These are phyloP conservation scores for Hydropotes inermis DNA, from an alignment of 2,113 vertebrate genomes.

Conservation along the genomic window DNA sequence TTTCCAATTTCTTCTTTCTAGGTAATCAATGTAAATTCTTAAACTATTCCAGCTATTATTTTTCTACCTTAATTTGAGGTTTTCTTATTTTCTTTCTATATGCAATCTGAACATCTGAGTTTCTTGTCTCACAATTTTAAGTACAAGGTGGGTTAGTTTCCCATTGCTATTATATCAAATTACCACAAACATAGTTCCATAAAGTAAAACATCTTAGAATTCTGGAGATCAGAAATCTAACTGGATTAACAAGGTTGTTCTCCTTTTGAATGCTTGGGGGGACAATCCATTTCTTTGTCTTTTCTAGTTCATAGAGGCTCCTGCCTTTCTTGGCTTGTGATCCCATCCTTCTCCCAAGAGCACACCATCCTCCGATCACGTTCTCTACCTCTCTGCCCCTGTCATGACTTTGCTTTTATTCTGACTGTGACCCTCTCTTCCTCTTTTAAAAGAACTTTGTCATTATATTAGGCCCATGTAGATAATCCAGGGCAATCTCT, in stretches of 20 bases:
- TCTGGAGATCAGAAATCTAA: not conserved
- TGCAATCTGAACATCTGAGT: not conserved
- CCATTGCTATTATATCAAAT: not conserved
- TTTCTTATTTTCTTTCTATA: not conserved
- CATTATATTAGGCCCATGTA: not conserved
- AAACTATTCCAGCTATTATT: not conserved
- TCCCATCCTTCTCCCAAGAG: not conserved
- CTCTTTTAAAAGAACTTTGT: not conserved
- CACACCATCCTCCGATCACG: accelerated
- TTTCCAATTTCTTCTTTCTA: not conserved
- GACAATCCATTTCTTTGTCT: not conserved
- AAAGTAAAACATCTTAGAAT: not conserved
- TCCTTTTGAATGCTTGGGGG: not conserved
- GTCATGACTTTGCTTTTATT: not conserved
- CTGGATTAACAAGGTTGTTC: not conserved
- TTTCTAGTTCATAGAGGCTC: not conserved
- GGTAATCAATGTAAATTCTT: not conserved
- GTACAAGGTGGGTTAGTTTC: not conserved
- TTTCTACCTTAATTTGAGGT: not conserved
- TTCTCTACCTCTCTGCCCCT: not conserved
- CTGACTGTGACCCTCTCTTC: not conserved
- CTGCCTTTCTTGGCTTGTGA: not conserved
- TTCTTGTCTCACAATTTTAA: not conserved
- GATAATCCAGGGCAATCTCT: not conserved
- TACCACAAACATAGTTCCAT: not conserved